Base-by-base conservation (phyloP, 2,113 vertebrate species). In the Physeter macrocephalus region DNA sequence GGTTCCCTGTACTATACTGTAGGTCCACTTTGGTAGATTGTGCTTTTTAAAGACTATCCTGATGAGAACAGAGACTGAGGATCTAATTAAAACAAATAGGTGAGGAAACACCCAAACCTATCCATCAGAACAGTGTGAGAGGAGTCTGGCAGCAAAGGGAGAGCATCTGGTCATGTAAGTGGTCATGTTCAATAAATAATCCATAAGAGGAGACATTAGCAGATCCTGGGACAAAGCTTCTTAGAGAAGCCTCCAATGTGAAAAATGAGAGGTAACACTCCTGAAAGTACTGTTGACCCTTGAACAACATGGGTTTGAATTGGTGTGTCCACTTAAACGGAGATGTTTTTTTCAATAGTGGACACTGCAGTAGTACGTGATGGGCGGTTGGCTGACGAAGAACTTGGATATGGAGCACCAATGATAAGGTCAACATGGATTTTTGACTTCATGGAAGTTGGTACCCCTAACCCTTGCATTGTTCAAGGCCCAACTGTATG, bases 41-140 rank as follows among this genome's bases (percentile, higher is more conserved):
- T n/a, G n/a, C 83, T 57, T 81, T 80, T 71, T n/a, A 23, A 92
- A 89, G 84, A 49, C 72, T 36, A 66, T 34, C 14, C 41, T 92
- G 66, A 62, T 64, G 29, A 57, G 15, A 54, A 62, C 34, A 83
- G 82, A 57, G 39, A 82, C 81, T 83, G 21, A 86, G 29, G 36
- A 81, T 12, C 43, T 81, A 87, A 93, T 92, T 52, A 93, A 92
- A 90, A 91, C 31, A 86, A 75, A 41, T 27, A 49, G 31, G 41
- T 84, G 41, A 49, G 69, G 54, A 86, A 61, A 87, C 67, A 91
- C 77, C 71, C 86, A 91, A 78, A 85, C 25, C 41, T 49, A 10
- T 31, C 34, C 41, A 13, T 74, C n/a, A n/a, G 91, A 78, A 89
- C 5, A 36, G 67, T 1, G 27, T 17, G 57, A 93, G 29, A 85